Base-by-base conservation (phyloP, 1,140 invertebrate genomes). In the Atopsyche davidsoni region DNA sequence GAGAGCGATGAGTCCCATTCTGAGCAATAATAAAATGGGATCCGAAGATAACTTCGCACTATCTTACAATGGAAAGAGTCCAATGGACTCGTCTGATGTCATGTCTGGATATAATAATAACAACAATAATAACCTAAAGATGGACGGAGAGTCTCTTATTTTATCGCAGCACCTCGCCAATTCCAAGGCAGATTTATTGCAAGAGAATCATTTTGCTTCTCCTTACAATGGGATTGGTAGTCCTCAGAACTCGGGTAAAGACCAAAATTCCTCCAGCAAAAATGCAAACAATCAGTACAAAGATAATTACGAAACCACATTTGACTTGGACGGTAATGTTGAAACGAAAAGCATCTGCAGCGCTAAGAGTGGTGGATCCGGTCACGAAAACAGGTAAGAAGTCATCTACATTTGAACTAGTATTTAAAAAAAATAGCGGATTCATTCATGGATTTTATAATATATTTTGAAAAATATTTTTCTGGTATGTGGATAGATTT, bases 291-390 rank as follows among this genome's bases (percentile, higher is more conserved):
- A 66, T 11, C 69, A 70, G 24, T 73, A 69, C 54, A 73, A 72
- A 59, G 82, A 85, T 65, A 87, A 87, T 71, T 86, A 86, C 55
- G 86, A 89, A 64, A 89, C 85, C 3, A 88, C 85, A 2, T 88
- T 88, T 65, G 87, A 89, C 69, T 72, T 86, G 43, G 86, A 88
- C 53, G 85, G 85, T 19, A 91, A 91, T 69, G 83, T 90, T 43
- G 88, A 92, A 64, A 81, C 73, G 51, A 82, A 76, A 69, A 83
- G 70, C 62, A 82, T 73, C 62, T 81, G 68, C 61, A 82, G 73
- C 70, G 76, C 68, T 58, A 81, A 75, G 63, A 82, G 76, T 49
- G 70, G 81, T 55, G 82, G 82, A 59, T 79, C 81, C 38, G 79
- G 78, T 60, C 77, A 85, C 57, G 82, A 79, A 14, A 79, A 76